A percentile compares a stretch with the other conserved stretches of the same genome.
Evolutionary conservation across 2,797 vertebrate species (phyloP).

Genomic region (Halcyon chelicuti): DNA sequence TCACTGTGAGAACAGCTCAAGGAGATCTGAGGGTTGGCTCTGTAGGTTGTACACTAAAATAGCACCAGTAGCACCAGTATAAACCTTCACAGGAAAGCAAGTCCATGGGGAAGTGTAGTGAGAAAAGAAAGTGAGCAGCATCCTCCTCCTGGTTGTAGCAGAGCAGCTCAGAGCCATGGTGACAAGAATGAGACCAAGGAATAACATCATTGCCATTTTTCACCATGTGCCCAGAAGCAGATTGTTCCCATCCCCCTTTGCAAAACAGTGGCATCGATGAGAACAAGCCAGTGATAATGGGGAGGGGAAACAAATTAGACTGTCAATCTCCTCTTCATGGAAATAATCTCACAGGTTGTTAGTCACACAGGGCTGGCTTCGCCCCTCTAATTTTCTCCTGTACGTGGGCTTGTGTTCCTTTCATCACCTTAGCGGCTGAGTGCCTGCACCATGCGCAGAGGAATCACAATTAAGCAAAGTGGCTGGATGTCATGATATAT

Average conservation of each 20-base stretch:
- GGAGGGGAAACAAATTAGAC: conserved; percentile 36
- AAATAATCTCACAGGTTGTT: conserved; percentile 34
- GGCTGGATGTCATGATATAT: conserved; percentile 38
- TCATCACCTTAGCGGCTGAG: background rate
- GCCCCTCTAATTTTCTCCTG: conserved; percentile 23
- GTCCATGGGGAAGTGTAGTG: background rate
- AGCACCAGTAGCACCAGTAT: background rate
- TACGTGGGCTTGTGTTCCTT: background rate
- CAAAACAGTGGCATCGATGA: background rate
- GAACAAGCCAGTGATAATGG: background rate
- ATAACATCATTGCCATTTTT: background rate
- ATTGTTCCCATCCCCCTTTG: background rate
- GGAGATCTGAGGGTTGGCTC: background rate
- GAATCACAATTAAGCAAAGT: conserved; percentile 49
- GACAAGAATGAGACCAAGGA: background rate
- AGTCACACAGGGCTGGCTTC: conserved; percentile 30
- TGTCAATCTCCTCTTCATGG: background rate
- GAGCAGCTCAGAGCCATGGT: background rate
- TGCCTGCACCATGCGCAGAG: background rate
- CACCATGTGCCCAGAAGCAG: background rate
- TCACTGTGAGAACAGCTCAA: background rate
- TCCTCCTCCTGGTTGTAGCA: background rate
- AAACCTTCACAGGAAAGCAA: background rate
- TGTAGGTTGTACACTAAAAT: background rate
- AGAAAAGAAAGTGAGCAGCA: background rate